Percentiles rank a stretch among this genome's conserved stretches.
phyloP scores from a whole-genome alignment of 1,140 invertebrate species.

The Amyelois transitella region DNA sequence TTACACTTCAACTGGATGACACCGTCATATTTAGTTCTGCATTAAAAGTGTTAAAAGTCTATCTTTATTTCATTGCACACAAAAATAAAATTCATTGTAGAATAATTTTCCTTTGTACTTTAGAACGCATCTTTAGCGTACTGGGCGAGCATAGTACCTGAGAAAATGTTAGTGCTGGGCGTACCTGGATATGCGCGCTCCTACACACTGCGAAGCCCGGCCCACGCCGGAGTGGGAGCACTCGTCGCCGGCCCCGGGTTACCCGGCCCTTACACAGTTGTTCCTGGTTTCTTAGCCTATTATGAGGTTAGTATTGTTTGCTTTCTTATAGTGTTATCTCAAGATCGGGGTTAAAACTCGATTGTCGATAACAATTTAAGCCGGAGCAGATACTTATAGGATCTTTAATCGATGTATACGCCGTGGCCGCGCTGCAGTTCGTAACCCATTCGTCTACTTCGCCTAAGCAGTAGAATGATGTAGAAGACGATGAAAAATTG shows the following conservation, averaged over 20 bases:
- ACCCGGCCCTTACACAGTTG: slow-evolving; percentile 78
- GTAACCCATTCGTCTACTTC: no score
- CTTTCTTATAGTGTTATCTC: no score
- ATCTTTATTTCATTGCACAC: background rate
- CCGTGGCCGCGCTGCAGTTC: no score
- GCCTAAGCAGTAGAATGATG: no score
- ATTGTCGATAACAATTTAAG: no score
- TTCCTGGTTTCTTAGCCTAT: slow-evolving; percentile 82
- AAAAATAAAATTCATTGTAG: no score
- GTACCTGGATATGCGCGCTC: slow-evolving; percentile 58
- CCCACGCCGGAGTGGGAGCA: slow-evolving; percentile 68
- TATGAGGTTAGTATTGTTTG: slow-evolving; percentile 78
- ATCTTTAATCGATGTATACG: no score
- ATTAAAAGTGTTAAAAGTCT: background rate
- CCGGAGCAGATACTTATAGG: no score
- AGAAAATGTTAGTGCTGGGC: slow-evolving; percentile 39
- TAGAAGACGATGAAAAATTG: no score
- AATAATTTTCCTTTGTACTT: slow-evolving; percentile 6
- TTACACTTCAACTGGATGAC: no score
- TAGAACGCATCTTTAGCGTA: slow-evolving; percentile 49
- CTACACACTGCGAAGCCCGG: slow-evolving; percentile 77
- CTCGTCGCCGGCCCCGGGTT: slow-evolving; percentile 75
- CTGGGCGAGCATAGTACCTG: slow-evolving; percentile 42
- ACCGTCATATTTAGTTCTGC: no score
- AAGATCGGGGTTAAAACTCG: no score